phyloP scores from a whole-genome alignment of 92 coral and sea anemone genomes.

The Isaurus tuberculatus region DNA sequence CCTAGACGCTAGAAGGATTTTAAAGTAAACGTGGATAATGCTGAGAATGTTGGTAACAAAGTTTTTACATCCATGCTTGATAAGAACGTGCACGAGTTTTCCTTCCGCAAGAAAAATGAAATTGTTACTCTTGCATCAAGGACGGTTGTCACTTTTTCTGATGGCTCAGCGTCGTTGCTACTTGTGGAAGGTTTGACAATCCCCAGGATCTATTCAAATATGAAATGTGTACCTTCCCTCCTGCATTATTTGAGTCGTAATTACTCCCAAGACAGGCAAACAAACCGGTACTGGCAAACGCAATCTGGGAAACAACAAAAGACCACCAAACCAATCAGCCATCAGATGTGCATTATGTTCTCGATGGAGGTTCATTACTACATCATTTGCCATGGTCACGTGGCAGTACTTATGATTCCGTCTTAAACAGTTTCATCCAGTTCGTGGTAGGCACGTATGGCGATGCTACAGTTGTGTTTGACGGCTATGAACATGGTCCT shows the following conservation, averaged over 20 bases:
- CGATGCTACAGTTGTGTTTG: slow-evolving; percentile 36
- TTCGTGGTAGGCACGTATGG: neutral
- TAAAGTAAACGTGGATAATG: slow-evolving; percentile 10
- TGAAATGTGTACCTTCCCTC: slow-evolving; percentile 52
- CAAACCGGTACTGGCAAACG: slow-evolving; percentile 35
- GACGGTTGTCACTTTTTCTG: slow-evolving; percentile 8
- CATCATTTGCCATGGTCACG: neutral
- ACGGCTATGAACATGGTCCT: slow-evolving; percentile 69
- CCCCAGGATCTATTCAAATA: slow-evolving; percentile 38
- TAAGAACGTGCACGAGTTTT: neutral
- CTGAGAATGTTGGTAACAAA: neutral
- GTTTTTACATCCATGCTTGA: neutral
- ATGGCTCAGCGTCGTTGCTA: slow-evolving; percentile 52
- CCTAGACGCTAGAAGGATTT: neutral
- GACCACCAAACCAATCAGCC: neutral
- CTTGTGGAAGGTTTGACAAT: slow-evolving; percentile 37
- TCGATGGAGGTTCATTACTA: neutral
- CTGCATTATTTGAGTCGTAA: slow-evolving; percentile 54
- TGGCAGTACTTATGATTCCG: neutral
- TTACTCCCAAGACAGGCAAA: slow-evolving; percentile 48
- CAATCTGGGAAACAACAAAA: neutral
- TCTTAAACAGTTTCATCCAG: neutral
- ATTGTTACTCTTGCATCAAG: neutral
- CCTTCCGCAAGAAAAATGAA: neutral
- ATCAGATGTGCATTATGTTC: neutral